Percentiles rank a stretch among this genome's conserved stretches.
These are phyloP conservation scores for Chloromyia formosa DNA, from an alignment of 2,888 invertebrate species.

Conservation along the genomic window DNA sequence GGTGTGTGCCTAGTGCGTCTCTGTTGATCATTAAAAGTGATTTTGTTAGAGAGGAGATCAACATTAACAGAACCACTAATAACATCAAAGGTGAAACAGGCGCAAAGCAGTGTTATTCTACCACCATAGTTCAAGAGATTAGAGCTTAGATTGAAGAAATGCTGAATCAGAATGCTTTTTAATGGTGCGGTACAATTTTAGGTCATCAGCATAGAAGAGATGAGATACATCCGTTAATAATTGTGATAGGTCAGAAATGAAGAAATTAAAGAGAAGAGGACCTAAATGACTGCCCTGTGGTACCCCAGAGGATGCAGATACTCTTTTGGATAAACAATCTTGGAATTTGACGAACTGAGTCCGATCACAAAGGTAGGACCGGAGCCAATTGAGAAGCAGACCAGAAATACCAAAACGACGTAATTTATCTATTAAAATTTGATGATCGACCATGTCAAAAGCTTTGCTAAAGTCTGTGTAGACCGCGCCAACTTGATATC, in stretches of 20 bases:
- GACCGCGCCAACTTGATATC: background rate
- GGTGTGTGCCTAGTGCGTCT: too few species aligned
- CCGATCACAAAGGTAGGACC: background rate
- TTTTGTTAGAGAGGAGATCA: too few species aligned
- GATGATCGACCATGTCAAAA: background rate
- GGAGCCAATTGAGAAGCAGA: slow-evolving; percentile 1
- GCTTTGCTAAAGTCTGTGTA: background rate
- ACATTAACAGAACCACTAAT: too few species aligned
- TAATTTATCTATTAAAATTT: background rate
- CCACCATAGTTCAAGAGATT: background rate
- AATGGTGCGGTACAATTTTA: background rate
- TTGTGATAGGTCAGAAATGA: background rate
- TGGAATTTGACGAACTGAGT: background rate
- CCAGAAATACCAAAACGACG: background rate
- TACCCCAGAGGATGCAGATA: background rate
- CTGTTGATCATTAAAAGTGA: too few species aligned
- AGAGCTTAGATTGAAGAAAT: background rate
- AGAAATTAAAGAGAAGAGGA: slow-evolving; percentile 16
- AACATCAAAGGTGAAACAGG: too few species aligned
- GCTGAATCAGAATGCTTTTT: background rate
- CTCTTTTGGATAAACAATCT: background rate
- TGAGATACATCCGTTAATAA: background rate
- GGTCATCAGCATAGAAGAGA: background rate
- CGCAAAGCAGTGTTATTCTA: background rate
- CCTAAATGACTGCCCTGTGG: background rate